Percentiles rank a stretch among this genome's conserved stretches.
Conservation (phyloP, 92 coral and sea anemone genomes). For the Zoanthus sociatus region DNA sequence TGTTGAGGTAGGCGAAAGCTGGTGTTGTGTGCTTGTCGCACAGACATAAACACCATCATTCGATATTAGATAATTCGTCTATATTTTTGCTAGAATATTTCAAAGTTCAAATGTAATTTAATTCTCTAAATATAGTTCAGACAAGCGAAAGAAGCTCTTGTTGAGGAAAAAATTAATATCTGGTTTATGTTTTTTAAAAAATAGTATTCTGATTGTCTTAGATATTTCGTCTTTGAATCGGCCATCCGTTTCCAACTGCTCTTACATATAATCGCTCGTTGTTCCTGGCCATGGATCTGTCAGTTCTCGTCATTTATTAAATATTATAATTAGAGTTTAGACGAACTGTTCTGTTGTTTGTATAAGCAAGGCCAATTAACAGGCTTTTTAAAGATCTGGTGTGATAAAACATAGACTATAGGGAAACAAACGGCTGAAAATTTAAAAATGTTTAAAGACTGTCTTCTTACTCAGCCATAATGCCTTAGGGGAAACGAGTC, state of each 20-base stretch:
- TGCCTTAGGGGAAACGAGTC: not conserved
- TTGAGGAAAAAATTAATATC: not conserved
- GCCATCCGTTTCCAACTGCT: not conserved
- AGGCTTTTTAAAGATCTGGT: not conserved
- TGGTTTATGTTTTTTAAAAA: not conserved
- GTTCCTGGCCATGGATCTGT: not conserved
- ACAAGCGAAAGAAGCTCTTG: not conserved
- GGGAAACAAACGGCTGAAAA: too few species aligned
- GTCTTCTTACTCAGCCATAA: too few species aligned
- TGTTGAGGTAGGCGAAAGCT: slow-evolving; percentile 6
- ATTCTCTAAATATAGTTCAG: not conserved
- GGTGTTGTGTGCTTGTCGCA: not conserved
- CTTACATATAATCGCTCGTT: not conserved
- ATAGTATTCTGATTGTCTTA: not conserved
- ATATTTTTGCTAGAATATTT: not conserved
- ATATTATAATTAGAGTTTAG: not conserved
- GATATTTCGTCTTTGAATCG: not conserved
- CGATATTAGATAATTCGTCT: not conserved
- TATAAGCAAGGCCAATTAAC: not conserved
- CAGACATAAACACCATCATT: not conserved
- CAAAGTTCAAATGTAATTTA: not conserved
- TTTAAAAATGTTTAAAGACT: too few species aligned
- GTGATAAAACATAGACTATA: too few species aligned
- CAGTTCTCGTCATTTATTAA: not conserved
- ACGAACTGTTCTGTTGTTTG: not conserved